phyloP scores from a whole-genome alignment of 2,797 vertebrate species.

The Eurystomus glaucurus region DNA sequence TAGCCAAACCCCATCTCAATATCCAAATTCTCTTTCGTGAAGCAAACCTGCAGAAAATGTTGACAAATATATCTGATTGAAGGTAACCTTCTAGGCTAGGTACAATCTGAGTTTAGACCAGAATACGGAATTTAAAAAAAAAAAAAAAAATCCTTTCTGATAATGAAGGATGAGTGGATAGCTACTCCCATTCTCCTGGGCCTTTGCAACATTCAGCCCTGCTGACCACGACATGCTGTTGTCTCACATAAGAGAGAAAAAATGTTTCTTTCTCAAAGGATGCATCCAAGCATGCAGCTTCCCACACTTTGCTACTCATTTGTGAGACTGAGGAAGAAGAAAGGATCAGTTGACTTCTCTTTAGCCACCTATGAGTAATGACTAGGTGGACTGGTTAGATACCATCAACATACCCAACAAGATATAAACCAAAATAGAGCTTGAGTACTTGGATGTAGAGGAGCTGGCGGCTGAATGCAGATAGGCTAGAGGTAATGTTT shows the following conservation, averaged over 20 bases:
- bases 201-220: not conserved
- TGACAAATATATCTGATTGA: not conserved
- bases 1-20: not conserved
- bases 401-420: fast-evolving
- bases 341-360: not conserved
- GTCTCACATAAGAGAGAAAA: not conserved
- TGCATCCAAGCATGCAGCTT: not conserved
- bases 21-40: not conserved
- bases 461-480: not conserved
- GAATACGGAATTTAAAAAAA: not conserved
- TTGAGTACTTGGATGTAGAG: not conserved
- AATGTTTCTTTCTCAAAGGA: not conserved
- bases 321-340: not conserved
- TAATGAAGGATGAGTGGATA: not conserved
- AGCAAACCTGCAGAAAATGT: not conserved
- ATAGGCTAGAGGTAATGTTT: not conserved
- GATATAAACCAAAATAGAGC: not conserved
- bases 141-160: not conserved
- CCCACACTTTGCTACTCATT: not conserved
- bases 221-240: not conserved
- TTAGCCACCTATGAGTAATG: not conserved
- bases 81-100: not conserved
- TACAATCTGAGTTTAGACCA: not conserved
- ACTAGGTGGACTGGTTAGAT: not conserved
- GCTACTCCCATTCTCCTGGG: not conserved